Evolutionary conservation across 2,113 vertebrate genomes (phyloP).

Genomic region (Petroica traversi): DNA sequence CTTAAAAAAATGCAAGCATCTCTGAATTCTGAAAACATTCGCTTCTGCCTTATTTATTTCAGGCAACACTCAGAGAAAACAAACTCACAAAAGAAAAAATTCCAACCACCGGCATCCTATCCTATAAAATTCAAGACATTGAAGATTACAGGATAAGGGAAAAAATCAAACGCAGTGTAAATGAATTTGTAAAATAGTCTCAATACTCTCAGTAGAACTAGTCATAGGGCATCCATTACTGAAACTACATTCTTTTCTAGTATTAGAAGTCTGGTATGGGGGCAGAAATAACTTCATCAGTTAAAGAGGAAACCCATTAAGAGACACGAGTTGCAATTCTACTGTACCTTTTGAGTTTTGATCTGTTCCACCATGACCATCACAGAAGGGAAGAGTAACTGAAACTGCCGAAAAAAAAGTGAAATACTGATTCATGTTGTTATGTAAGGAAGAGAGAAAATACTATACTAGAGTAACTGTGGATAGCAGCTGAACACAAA

Average conservation of each 20-base stretch:
- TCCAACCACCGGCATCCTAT: background rate
- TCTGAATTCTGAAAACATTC: background rate
- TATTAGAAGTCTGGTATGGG: background rate
- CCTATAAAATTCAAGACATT: background rate
- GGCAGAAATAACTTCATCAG: background rate
- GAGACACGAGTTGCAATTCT: background rate
- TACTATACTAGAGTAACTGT: background rate
- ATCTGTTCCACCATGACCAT: constrained; percentile 97
- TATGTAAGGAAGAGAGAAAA: background rate
- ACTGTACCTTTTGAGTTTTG: constrained; percentile 90
- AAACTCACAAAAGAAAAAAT: background rate
- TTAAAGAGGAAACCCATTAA: background rate
- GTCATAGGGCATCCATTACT: background rate
- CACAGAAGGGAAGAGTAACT: constrained; percentile 95
- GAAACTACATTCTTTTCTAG: background rate
- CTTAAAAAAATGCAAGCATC: background rate
- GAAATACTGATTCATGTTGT: background rate
- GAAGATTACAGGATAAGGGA: background rate
- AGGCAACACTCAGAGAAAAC: background rate
- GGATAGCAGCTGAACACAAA: background rate
- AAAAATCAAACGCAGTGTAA: background rate
- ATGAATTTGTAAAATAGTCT: background rate
- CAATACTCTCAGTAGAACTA: background rate
- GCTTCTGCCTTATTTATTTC: background rate
- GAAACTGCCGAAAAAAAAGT: constrained; percentile 80